Percentiles rank a stretch among this genome's conserved stretches.
Evolutionary conservation across 2,888 invertebrate genomes (phyloP).

Genomic region (Aproaerema taeniolella): DNA sequence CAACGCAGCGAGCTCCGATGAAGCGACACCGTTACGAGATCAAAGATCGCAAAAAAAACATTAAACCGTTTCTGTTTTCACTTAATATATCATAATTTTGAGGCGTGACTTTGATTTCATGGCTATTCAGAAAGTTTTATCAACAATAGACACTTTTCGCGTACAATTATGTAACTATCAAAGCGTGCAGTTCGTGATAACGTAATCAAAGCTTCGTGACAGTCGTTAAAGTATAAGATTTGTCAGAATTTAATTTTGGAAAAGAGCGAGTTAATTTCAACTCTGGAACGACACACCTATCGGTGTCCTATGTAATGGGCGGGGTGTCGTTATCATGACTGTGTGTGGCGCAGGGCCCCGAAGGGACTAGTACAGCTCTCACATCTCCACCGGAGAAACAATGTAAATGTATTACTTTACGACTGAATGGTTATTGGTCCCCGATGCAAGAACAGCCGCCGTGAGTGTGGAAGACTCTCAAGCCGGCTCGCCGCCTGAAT

Average conservation of each 20-base stretch:
- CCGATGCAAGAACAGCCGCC: slow-evolving; percentile 44
- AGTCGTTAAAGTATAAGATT: slow-evolving; percentile 19
- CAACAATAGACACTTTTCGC: slow-evolving; percentile 43
- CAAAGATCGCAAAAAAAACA: slow-evolving; percentile 55
- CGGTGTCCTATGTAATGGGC: too few species aligned
- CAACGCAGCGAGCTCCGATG: too few species aligned
- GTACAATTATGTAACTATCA: slow-evolving; percentile 49
- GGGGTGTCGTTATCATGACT: too few species aligned
- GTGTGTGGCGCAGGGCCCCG: too few species aligned
- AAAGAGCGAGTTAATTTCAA: neutral
- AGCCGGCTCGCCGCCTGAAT: slow-evolving; percentile 61
- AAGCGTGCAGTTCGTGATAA: slow-evolving; percentile 43
- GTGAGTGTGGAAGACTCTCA: slow-evolving; percentile 49
- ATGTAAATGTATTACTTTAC: slow-evolving; percentile 34
- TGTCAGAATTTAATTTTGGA: slow-evolving; percentile 5
- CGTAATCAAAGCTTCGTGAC: slow-evolving; percentile 30
- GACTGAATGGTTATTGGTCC: slow-evolving; percentile 47
- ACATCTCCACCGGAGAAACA: slow-evolving; percentile 26
- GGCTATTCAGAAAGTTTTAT: slow-evolving; percentile 49
- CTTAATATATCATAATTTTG: slow-evolving; percentile 59
- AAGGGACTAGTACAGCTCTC: too few species aligned
- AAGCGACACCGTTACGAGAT: slow-evolving; percentile 65
- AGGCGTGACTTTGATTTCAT: slow-evolving; percentile 63
- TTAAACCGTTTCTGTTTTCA: slow-evolving; percentile 66
- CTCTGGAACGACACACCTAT: too few species aligned